A percentile compares a stretch with the other conserved stretches of the same genome.
Evolutionary conservation across 2,888 invertebrate species (phyloP).

Genomic region (Spisula subtruncata): DNA sequence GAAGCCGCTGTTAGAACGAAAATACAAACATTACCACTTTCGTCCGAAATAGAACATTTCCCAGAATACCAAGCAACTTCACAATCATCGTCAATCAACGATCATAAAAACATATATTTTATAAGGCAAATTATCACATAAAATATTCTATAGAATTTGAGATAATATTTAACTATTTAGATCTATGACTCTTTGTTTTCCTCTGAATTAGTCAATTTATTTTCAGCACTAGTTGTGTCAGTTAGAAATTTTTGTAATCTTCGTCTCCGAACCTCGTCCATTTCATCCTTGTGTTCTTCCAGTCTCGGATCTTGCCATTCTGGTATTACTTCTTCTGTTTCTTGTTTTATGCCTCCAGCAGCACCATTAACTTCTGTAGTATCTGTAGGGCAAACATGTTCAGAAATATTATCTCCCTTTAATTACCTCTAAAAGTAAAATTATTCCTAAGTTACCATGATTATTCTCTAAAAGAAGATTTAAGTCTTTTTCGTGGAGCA

Average conservation of each 20-base stretch:
- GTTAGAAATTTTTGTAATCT: conserved; percentile 77
- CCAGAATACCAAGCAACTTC: neutral
- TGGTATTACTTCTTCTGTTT: conserved; percentile 77
- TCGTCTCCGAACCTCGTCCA: conserved; percentile 83
- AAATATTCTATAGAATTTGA: conserved; percentile 35
- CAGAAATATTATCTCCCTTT: too few species aligned
- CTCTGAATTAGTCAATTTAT: conserved; percentile 50
- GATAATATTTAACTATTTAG: conserved; percentile 41
- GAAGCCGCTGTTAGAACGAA: neutral
- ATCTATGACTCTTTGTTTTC: conserved; percentile 39
- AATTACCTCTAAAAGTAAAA: too few species aligned
- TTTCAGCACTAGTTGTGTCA: conserved; percentile 49
- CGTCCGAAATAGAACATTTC: neutral
- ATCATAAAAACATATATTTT: neutral
- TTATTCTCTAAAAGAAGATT: too few species aligned
- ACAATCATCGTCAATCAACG: too few species aligned
- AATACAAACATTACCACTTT: neutral
- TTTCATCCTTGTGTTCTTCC: conserved; percentile 81
- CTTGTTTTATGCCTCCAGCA: conserved; percentile 71
- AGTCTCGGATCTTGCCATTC: conserved; percentile 78
- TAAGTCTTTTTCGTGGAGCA: too few species aligned
- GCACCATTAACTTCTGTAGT: conserved; percentile 76
- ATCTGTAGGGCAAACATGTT: neutral
- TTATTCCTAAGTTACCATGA: too few species aligned
- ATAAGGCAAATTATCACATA: conserved; percentile 32